Percentiles rank a stretch among this genome's conserved stretches.
These are phyloP conservation scores for Pentalonia nigronervosa DNA, from an alignment of 1,140 invertebrate genomes.

Conservation along the genomic window DNA sequence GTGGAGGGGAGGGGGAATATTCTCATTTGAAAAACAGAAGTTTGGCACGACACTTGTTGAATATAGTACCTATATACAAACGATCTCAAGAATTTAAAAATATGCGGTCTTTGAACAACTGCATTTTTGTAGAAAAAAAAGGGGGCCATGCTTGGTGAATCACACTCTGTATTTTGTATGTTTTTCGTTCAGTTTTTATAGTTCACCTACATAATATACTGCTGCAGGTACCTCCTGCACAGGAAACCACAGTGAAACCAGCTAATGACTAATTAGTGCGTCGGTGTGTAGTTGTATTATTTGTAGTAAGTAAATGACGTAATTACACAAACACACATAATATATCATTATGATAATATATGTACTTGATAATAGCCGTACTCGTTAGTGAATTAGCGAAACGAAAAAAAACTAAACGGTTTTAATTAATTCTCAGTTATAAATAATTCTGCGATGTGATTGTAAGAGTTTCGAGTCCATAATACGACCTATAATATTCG, in stretches of 20 bases:
- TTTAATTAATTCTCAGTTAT: not conserved
- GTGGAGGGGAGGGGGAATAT: too few relatives aligned
- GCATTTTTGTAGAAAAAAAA: not conserved
- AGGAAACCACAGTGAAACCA: not conserved
- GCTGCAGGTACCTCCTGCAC: not conserved
- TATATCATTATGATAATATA: not conserved
- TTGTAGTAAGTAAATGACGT: not conserved
- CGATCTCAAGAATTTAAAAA: too few relatives aligned
- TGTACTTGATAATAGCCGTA: not conserved
- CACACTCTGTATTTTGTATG: not conserved
- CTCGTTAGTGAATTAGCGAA: not conserved
- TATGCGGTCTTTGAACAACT: too few relatives aligned
- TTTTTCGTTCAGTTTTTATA: not conserved
- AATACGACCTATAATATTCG: too few relatives aligned
- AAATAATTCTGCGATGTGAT: not conserved
- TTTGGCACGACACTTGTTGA: too few relatives aligned
- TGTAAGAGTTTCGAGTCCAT: not conserved
- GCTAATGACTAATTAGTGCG: slow-evolving; percentile 20
- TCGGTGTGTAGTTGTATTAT: not conserved
- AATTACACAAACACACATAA: not conserved
- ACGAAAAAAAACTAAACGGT: not conserved
- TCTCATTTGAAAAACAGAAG: too few relatives aligned
- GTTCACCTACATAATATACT: not conserved
- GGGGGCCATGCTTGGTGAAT: not conserved
- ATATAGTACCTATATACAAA: too few relatives aligned